phyloP scores from a whole-genome alignment of 2,888 invertebrate genomes.

The Rhopalosiphum nymphaeae region DNA sequence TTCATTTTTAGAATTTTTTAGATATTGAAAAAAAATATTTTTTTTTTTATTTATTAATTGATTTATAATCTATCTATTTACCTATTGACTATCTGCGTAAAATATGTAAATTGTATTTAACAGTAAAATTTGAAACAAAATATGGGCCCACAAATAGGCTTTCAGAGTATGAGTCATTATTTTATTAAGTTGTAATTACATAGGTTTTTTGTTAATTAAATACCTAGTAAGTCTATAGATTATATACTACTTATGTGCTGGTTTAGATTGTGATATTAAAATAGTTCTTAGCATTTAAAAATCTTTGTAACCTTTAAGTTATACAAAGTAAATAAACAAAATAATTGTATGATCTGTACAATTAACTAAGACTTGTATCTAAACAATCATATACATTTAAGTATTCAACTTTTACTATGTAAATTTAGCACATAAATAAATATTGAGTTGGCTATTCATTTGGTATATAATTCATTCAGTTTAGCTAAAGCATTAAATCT shows the following conservation, averaged over 20 bases:
- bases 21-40: not conserved
- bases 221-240: not conserved
- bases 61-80: not conserved
- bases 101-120: not conserved
- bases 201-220: not conserved
- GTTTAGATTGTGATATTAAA: not conserved
- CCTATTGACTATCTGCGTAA: not conserved
- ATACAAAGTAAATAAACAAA: not conserved
- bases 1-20: not conserved
- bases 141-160: not conserved
- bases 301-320: not conserved
- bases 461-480: conserved; percentile 16
- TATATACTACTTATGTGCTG: not conserved
- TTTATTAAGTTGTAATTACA: not conserved
- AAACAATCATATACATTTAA: not conserved
- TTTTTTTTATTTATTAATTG: not conserved
- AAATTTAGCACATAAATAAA: conserved; percentile 14
- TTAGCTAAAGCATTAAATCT: not conserved
- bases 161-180: not conserved
- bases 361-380: not conserved
- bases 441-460: not conserved
- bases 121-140: not conserved
- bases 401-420: not conserved
- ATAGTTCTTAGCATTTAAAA: not conserved
- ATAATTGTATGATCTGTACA: not conserved